Conservation (phyloP, 2,888 invertebrate species). For the Drosophila meridionalis region DNA sequence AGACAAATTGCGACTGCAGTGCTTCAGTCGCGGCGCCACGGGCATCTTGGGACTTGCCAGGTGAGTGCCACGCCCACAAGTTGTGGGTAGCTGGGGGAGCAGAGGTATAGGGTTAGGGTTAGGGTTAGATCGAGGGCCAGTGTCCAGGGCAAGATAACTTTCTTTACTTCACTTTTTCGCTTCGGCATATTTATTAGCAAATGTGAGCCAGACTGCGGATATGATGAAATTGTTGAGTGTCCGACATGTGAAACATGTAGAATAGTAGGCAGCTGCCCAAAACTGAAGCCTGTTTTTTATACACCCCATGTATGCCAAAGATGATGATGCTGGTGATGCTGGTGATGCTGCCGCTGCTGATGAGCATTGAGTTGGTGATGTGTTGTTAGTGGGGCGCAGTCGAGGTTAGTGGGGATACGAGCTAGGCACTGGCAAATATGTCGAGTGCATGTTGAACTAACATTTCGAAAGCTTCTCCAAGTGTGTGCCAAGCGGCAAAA, state of each 20-base stretch:
- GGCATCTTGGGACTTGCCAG: constrained; percentile 95
- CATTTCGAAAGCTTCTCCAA: constrained; percentile 75
- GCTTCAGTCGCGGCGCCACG: constrained; percentile 93
- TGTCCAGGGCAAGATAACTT: background rate
- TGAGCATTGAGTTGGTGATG: constrained; percentile 25
- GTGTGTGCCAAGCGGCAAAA: constrained; percentile 72
- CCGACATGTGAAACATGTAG: constrained; percentile 29
- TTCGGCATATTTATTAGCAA: constrained; percentile 47
- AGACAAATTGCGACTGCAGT: constrained; percentile 92
- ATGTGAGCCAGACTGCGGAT: constrained; percentile 17
- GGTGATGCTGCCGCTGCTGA: background rate
- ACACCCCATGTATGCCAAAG: constrained; percentile 10
- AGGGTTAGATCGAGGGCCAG: background rate
- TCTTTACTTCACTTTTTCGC: background rate
- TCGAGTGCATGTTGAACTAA: constrained; percentile 79
- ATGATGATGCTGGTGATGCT: constrained; percentile 46
- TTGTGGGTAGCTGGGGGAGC: constrained; percentile 22
- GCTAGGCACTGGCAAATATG: constrained; percentile 71
- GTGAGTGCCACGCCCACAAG: constrained; percentile 85
- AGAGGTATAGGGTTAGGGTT: background rate
- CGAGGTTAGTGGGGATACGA: constrained; percentile 6
- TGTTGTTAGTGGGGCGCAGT: constrained; percentile 16
- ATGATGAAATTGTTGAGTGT: constrained; percentile 68
- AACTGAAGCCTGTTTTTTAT: constrained; percentile 25
- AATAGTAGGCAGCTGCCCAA: constrained; percentile 12